These are phyloP conservation scores for Toxostoma redivivum DNA, from an alignment of 2,113 vertebrate species.

Conservation along the genomic window DNA sequence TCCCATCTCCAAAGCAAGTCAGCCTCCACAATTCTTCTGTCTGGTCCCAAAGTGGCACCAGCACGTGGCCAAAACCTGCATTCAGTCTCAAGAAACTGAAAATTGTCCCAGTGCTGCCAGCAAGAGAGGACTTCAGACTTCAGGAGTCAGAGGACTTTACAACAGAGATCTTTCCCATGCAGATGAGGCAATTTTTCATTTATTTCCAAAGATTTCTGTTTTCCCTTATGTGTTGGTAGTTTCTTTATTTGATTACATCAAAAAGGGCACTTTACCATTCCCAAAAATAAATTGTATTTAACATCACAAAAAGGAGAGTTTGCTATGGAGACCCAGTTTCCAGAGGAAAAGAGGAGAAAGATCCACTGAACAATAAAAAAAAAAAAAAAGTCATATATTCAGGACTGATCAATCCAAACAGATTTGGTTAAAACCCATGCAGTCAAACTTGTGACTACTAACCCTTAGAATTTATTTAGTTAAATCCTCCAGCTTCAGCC, in stretches of 20 bases:
- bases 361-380: background rate
- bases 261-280: background rate
- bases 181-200: background rate
- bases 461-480: background rate
- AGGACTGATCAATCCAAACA: background rate
- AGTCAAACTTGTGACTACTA: background rate
- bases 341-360: background rate
- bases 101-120: background rate
- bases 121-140: background rate
- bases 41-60: accelerated
- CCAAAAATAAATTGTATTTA: background rate
- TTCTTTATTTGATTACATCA: background rate
- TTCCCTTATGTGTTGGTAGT: background rate
- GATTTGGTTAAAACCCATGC: background rate
- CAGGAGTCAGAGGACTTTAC: background rate
- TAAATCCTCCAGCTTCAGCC: background rate
- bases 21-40: background rate
- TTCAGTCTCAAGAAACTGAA: background rate
- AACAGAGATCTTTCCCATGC: background rate
- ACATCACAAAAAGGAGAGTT: background rate
- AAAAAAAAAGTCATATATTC: background rate
- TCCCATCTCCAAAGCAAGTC: background rate
- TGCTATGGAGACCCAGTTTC: background rate
- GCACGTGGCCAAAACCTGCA: background rate
- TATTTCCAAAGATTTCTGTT: background rate